Evolutionary conservation across 2,113 vertebrate species (phyloP).

Genomic region (Carassius auratus): DNA sequence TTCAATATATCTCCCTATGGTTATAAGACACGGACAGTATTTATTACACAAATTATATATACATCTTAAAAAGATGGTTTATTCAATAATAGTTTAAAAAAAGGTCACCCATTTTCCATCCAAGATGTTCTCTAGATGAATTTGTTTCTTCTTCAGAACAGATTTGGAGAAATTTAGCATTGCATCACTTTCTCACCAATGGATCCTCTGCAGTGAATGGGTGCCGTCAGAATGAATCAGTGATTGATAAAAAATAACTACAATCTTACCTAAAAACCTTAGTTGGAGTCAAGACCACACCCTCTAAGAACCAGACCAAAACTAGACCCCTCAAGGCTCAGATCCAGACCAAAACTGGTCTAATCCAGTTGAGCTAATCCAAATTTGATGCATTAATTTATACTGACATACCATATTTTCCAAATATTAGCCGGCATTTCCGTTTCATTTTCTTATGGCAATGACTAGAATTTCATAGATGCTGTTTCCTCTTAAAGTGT

Average conservation of each 20-base stretch:
- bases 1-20: background rate
- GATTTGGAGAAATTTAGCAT: no score
- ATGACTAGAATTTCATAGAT: background rate
- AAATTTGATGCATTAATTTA: background rate
- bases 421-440: background rate
- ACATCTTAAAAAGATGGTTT: background rate
- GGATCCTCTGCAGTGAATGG: no score
- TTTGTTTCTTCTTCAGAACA: no score
- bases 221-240: background rate
- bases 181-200: no score
- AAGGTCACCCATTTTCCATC: background rate
- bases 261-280: background rate
- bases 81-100: background rate
- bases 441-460: background rate
- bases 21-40: background rate
- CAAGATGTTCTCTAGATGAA: no score
- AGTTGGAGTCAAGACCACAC: background rate
- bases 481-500: background rate
- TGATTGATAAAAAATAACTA: background rate
- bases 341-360: background rate
- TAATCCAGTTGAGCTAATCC: background rate
- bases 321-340: background rate
- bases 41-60: background rate
- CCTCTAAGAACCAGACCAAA: background rate
- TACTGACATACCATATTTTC: background rate